phyloP scores from a whole-genome alignment of 2,888 invertebrate species.

The Mechanitis mazaeus region DNA sequence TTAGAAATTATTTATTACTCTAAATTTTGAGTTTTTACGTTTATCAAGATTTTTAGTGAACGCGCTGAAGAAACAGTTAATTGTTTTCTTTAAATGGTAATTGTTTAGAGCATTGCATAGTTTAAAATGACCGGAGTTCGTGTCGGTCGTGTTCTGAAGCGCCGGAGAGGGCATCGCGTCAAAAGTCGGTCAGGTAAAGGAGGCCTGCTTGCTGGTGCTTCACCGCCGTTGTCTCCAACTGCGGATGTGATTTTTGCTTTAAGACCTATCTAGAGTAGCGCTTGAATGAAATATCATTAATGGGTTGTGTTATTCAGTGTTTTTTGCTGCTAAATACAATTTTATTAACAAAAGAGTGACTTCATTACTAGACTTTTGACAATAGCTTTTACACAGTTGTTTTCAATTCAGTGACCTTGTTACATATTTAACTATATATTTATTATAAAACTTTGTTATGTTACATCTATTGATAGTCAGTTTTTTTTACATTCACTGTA shows the following conservation, averaged over 20 bases:
- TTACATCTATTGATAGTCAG: not conserved
- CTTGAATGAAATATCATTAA: conserved; percentile 34
- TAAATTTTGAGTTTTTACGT: not conserved
- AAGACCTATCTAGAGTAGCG: conserved; percentile 42
- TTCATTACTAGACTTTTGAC: not conserved
- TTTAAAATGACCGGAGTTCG: conserved; percentile 62
- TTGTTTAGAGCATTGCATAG: conserved; percentile 32
- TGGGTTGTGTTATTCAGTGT: conserved; percentile 19
- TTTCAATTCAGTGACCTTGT: not conserved
- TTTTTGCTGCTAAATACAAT: conserved; percentile 23
- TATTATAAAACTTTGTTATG: not conserved
- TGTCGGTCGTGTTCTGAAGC: conserved; percentile 63
- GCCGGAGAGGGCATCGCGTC: conserved; percentile 54
- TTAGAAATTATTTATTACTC: too few relatives aligned
- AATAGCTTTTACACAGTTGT: too few relatives aligned
- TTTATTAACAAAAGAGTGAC: not conserved
- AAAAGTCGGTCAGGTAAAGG: conserved; percentile 66
- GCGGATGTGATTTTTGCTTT: conserved; percentile 54
- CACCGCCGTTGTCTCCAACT: conserved; percentile 40
- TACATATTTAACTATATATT: conserved; percentile 2
- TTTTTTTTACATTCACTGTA: not conserved
- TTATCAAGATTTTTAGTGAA: conserved; percentile 38
- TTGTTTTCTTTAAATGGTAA: conserved; percentile 26
- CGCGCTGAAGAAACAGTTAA: conserved; percentile 31
- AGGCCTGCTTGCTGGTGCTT: conserved; percentile 50